Conservation (phyloP, 2,113 vertebrate genomes). For the Lontra canadensis region DNA sequence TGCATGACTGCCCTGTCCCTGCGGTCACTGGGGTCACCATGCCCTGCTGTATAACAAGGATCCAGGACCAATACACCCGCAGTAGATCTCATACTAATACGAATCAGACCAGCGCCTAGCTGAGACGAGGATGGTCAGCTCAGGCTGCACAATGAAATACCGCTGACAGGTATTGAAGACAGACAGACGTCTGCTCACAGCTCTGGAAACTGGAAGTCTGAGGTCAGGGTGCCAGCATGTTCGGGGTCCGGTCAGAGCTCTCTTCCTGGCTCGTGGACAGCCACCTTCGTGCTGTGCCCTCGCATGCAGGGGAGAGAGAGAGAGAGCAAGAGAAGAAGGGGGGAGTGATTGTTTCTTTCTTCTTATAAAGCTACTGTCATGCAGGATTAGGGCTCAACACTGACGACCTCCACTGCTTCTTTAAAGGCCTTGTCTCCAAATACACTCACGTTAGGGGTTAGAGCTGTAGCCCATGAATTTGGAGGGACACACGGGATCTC, state of each 20-base stretch:
- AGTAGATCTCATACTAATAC: neutral
- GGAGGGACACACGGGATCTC: no score
- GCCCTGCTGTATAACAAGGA: neutral
- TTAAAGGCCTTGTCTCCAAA: neutral
- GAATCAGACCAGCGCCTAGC: neutral
- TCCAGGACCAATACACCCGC: accelerated
- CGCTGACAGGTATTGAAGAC: no score
- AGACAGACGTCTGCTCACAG: neutral
- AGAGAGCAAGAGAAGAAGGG: no score
- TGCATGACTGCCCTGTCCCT: neutral
- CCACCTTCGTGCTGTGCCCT: neutral
- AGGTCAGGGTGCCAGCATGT: neutral
- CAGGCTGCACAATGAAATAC: neutral
- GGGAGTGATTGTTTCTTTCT: neutral
- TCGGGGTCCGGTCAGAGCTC: neutral
- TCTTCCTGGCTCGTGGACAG: neutral
- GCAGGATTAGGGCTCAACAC: neutral
- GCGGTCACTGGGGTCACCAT: neutral
- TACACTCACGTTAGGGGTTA: neutral
- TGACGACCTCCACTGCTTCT: neutral
- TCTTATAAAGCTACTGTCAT: neutral
- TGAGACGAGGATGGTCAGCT: neutral
- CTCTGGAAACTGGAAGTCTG: neutral
- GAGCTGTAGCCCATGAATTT: neutral
- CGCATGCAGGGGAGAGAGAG: neutral